phyloP scores from a whole-genome alignment of 2,888 invertebrate species.

The Metalampra italica region DNA sequence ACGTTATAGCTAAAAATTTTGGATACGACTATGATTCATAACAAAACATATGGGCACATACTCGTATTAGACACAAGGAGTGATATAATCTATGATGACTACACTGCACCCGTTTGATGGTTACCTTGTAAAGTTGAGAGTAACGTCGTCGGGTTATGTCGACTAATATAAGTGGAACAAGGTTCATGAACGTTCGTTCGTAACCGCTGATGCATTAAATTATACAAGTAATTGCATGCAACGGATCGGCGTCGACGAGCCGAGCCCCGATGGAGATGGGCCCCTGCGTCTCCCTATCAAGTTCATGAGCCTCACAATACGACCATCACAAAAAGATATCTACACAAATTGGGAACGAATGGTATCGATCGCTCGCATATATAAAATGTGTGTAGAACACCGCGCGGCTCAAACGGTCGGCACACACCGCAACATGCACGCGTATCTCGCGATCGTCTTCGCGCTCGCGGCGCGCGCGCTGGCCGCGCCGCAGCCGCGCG shows the following conservation, averaged over 20 bases:
- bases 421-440: slow-evolving; percentile 70
- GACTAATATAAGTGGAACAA: slow-evolving; percentile 70
- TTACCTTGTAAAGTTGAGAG: slow-evolving; percentile 56
- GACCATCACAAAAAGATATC: slow-evolving; percentile 51
- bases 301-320: slow-evolving; percentile 55
- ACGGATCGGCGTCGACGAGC: slow-evolving; percentile 21
- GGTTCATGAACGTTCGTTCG: slow-evolving; percentile 70
- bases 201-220: slow-evolving; percentile 55
- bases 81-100: slow-evolving; percentile 28
- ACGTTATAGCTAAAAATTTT: not conserved
- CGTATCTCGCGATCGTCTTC: slow-evolving; percentile 60
- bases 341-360: slow-evolving; percentile 70
- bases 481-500: slow-evolving; percentile 42
- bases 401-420: slow-evolving; percentile 71
- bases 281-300: slow-evolving; percentile 47
- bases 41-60: slow-evolving; percentile 8
- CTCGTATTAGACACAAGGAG: slow-evolving; percentile 30
- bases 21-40: not conserved
- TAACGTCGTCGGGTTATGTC: slow-evolving; percentile 48
- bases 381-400: slow-evolving; percentile 68
- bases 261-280: slow-evolving; percentile 17
- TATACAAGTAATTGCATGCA: slow-evolving; percentile 40
- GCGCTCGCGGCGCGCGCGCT: slow-evolving; percentile 38
- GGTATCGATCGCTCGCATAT: slow-evolving; percentile 68
- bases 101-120: slow-evolving; percentile 33